Conservation (phyloP, 2,113 vertebrate species). For the Sylvia atricapilla region DNA sequence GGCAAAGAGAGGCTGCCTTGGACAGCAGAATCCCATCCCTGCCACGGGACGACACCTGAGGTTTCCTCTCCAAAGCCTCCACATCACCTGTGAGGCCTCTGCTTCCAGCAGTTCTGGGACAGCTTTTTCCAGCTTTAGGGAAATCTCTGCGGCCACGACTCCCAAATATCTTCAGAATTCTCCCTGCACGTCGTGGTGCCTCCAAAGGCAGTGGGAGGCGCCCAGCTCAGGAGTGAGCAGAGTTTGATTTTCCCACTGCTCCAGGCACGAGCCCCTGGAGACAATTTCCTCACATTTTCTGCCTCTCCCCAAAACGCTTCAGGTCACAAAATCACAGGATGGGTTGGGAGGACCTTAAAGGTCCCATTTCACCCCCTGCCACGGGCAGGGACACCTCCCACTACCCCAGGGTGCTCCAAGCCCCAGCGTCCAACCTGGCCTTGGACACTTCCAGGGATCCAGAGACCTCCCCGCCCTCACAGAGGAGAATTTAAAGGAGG, state of each 20-base stretch:
- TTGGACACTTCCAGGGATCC: neutral
- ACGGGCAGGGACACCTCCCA: accelerated
- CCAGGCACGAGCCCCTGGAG: accelerated
- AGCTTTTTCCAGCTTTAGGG: neutral
- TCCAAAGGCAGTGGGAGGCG: accelerated
- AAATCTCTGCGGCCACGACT: neutral
- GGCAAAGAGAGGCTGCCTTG: neutral
- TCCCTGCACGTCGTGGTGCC: neutral
- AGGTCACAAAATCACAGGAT: neutral
- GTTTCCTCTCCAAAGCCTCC: neutral
- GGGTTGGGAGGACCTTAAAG: neutral
- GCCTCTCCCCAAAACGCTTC: neutral
- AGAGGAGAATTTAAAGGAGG: neutral
- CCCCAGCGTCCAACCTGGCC: accelerated
- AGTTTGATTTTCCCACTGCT: neutral
- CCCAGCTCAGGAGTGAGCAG: neutral
- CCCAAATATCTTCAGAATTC: neutral
- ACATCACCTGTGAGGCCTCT: accelerated
- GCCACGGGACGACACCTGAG: accelerated
- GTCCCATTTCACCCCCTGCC: neutral
- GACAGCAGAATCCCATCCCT: neutral
- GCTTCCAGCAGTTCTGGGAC: accelerated
- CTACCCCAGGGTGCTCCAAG: accelerated
- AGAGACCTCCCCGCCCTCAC: accelerated
- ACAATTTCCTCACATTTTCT: neutral